These are phyloP conservation scores for Ammodytes dubius DNA, from an alignment of 2,113 vertebrate species.

Conservation along the genomic window DNA sequence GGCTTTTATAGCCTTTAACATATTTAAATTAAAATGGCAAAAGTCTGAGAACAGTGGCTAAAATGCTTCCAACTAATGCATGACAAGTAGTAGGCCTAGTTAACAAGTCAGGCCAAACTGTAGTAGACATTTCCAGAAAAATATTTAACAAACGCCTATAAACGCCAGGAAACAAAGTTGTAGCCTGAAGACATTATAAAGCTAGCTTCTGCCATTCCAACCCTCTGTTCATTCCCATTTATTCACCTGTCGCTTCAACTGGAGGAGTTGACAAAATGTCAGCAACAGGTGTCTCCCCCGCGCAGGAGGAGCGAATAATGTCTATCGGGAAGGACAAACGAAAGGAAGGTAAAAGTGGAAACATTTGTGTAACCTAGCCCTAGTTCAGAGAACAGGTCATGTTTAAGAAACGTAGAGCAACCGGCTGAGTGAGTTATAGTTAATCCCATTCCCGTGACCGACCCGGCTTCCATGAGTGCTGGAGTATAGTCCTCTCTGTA, in stretches of 20 bases:
- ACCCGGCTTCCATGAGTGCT: slow-evolving; percentile 47
- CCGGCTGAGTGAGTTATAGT: slow-evolving; percentile 63
- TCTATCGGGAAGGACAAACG: background rate
- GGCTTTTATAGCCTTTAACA: background rate
- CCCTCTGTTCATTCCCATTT: background rate
- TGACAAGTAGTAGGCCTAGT: too few species aligned
- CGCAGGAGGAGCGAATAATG: background rate
- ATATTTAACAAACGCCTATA: background rate
- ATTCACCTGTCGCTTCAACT: slow-evolving; percentile 73
- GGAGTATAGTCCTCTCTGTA: slow-evolving; percentile 3
- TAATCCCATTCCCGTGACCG: slow-evolving; percentile 82
- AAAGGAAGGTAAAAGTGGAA: background rate
- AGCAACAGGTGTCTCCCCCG: slow-evolving; percentile 71
- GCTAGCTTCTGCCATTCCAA: background rate
- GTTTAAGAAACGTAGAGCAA: slow-evolving; percentile 35
- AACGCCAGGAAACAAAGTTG: background rate
- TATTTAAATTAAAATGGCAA: background rate
- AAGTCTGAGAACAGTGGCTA: background rate
- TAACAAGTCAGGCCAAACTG: background rate
- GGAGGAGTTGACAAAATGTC: slow-evolving; percentile 44
- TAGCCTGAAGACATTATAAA: slow-evolving; percentile 14
- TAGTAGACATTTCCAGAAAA: too few species aligned
- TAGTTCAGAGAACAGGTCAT: background rate
- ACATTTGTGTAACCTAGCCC: background rate
- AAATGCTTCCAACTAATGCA: background rate